Base-by-base conservation (phyloP, 2,113 vertebrate species). In the Odontesthes bonariensis region DNA sequence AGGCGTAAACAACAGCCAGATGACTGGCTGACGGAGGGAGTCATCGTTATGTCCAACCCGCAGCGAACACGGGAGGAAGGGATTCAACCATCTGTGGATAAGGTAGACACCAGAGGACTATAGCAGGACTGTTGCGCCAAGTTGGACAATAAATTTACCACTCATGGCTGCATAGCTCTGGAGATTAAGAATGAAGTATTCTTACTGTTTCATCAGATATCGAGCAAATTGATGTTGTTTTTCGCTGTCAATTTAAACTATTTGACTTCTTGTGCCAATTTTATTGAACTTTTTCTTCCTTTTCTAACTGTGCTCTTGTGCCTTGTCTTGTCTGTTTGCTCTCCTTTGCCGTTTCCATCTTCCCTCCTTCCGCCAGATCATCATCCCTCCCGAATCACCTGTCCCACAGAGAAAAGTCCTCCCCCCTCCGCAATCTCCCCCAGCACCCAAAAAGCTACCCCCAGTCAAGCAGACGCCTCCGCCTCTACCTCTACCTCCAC, bases 21-120 rank as follows among this genome's bases (percentile, higher is more conserved):
- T 44, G 95, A 96, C 77, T 99, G 98, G 97, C 88, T 98, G 88
- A 96, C 97, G 0, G 96, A 99, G 86, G 98, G 97, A 20, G 87
- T 98, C 52, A 69, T 96, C 82, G 94, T 98, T 83, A 97, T 95
- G 73, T 96, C 96, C 80, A 96, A 94, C 86, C 96, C 98, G 1
- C 91, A 87, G 19, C 94, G 96, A 85, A 92, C 93, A 38, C 80
- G 94, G 62, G 94, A 93, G 72, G 93, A 91, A 55, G 88, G 90
- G 87, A 92, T 66, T 87, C 92, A 70, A 78, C 94, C 88, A 85
- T 95, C 93, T 93, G 97, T 97, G 95, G 97, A 98, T 92, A 95
- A 93, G 93, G 94, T 94, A 94, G 81, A 90, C 35, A 5, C n/a
- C 12, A 23, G 10, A 64, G 32, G 12, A 0, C 10, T 54, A 49